A percentile compares a stretch with the other conserved stretches of the same genome.
Evolutionary conservation across 1,140 invertebrate genomes (phyloP).

Genomic region (Chrysoperla carnea): DNA sequence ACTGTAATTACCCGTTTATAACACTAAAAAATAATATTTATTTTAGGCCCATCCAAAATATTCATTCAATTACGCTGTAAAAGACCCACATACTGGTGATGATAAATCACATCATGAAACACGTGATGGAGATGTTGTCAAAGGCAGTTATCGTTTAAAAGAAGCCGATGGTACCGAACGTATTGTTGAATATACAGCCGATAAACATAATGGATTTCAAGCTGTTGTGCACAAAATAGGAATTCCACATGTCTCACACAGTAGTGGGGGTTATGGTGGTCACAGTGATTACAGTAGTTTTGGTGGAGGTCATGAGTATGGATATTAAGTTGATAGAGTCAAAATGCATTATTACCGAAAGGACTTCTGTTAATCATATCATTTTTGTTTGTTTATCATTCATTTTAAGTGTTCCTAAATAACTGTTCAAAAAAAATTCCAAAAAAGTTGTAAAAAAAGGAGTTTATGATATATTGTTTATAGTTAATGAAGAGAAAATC

Average conservation of each 20-base stretch:
- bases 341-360: too few species aligned
- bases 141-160: slow-evolving; percentile 26
- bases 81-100: slow-evolving; percentile 45
- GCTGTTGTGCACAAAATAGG: slow-evolving; percentile 34
- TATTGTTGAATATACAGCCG: slow-evolving; percentile 33
- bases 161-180: slow-evolving; percentile 35
- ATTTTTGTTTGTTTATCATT: too few species aligned
- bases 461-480: too few species aligned
- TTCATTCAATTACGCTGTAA: slow-evolving; percentile 44
- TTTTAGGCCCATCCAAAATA: slow-evolving; percentile 33
- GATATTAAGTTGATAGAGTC: too few species aligned
- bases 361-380: too few species aligned
- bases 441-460: too few species aligned
- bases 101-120: slow-evolving; percentile 41
- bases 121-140: slow-evolving; percentile 31
- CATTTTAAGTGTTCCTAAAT: too few species aligned
- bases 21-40: background rate
- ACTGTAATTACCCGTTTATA: too few species aligned
- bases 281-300: slow-evolving; percentile 8
- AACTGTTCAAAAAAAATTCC: too few species aligned
- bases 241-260: slow-evolving; percentile 15
- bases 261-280: slow-evolving; percentile 14
- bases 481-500: too few species aligned
- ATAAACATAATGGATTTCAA: slow-evolving; percentile 35
- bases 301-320: background rate